phyloP scores from a whole-genome alignment of 2,888 invertebrate genomes.

The Trachelus iudaicus region DNA sequence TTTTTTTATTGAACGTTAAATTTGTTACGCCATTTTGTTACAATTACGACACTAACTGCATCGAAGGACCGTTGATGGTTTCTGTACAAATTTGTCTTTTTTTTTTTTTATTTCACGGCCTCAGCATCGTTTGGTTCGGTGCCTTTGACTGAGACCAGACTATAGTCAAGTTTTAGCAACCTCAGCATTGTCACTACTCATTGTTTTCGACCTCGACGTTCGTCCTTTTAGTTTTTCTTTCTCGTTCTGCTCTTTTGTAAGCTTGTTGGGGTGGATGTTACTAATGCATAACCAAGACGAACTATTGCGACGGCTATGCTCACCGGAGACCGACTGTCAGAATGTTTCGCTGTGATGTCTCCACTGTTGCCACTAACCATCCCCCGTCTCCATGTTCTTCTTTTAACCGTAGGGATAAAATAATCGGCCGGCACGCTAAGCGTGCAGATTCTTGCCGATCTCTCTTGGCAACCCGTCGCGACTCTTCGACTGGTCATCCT shows the following conservation, averaged over 20 bases:
- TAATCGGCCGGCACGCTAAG: not conserved
- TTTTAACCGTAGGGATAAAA: slow-evolving; percentile 5
- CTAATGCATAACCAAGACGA: not conserved
- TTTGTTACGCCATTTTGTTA: not conserved
- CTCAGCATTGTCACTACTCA: not conserved
- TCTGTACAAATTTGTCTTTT: not conserved
- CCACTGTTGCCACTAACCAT: slow-evolving; percentile 49
- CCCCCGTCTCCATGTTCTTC: slow-evolving; percentile 28
- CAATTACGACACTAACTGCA: not conserved
- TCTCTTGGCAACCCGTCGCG: not conserved
- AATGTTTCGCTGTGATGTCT: slow-evolving; percentile 32
- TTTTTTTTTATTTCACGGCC: not conserved
- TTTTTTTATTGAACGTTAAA: not conserved
- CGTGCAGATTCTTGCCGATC: not conserved
- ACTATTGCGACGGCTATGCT: not conserved
- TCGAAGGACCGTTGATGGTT: not conserved
- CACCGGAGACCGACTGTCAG: slow-evolving; percentile 2
- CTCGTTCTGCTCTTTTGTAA: not conserved
- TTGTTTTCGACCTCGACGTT: not conserved
- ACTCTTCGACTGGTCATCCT: not conserved
- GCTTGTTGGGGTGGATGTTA: not conserved
- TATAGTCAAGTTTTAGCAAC: not conserved
- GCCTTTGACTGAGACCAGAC: not conserved
- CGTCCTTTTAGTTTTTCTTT: not conserved
- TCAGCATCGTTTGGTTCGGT: not conserved